Base-by-base conservation (phyloP, 1,140 invertebrate genomes). In the Hycleus phaleratus region DNA sequence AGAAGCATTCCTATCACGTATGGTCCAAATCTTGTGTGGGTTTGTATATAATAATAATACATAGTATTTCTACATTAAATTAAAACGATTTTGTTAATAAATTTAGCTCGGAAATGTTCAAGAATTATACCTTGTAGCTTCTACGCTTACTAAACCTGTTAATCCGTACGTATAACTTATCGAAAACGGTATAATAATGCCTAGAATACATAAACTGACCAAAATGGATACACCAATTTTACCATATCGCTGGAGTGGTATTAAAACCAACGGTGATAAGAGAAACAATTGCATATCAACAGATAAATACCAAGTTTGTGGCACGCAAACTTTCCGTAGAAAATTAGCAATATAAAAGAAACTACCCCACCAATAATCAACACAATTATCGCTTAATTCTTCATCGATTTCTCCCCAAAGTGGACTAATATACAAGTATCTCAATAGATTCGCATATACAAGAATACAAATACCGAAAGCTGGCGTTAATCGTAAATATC, bases 1-100 rank as follows among this genome's bases (percentile, higher is more conserved):
- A 76, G 63, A 11, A 79, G 66, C 51, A 83, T 76, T 18, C 82
- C 82, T 10, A 81, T 72, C 11, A 84, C 61, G 70, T 80, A 84
- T 0, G 82, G 78, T 4, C 75, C 71, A 38, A 77, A 75, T 64
- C 79, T 68, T 0, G 71, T 75, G 62, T 79, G 76, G 6, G 66
- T 61, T 5, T 51, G 46, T 11, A 65, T 58, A 44, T 75, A 74
- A 53, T 71, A 70, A 48, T 59, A 39, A 12, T 32, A 5, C 32
- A 32, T 32, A 18, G 18, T 18, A 1, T 18, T 18, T 18, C 18
- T 18, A 18, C 18, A 18, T 18, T 18, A 18, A 18, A 18, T 18
- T 18, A 18, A 18, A 18, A 18, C 18, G 18, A 18, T 18, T 18
- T 18, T 2, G 18, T 18, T 18, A 18, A 18, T 18, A 18, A 1